These are phyloP conservation scores for Acipenser ruthenus DNA, from an alignment of 2,797 vertebrate genomes.

Conservation along the genomic window DNA sequence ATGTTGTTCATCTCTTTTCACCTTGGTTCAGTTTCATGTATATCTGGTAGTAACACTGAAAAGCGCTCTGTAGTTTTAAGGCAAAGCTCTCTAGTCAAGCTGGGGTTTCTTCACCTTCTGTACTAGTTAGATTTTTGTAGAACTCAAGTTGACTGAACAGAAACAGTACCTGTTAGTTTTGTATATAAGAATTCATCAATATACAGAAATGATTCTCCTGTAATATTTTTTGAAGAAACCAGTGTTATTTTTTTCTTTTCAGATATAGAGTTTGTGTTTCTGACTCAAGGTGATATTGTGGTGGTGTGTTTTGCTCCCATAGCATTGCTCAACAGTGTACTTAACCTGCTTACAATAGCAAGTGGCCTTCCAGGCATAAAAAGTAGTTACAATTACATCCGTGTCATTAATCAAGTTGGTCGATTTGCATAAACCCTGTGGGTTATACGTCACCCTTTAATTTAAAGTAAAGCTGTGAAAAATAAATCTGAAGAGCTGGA, in stretches of 20 bases:
- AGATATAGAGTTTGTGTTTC: conserved; percentile 2
- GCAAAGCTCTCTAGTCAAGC: conserved; percentile 2
- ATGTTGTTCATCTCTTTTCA: background rate
- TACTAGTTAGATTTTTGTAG: background rate
- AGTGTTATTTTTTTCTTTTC: background rate
- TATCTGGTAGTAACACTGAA: background rate
- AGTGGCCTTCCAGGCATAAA: conserved; percentile 13
- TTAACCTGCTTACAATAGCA: conserved; percentile 11
- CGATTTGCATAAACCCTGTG: too few relatives aligned
- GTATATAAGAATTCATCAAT: conserved; percentile 1
- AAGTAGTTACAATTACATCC: too few relatives aligned
- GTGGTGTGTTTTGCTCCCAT: background rate
- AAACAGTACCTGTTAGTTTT: conserved; percentile 9
- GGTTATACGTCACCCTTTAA: too few relatives aligned
- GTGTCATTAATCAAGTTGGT: too few relatives aligned
- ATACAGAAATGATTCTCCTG: background rate
- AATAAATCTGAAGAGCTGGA: too few relatives aligned
- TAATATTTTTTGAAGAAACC: conserved; percentile 4
- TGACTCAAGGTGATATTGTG: background rate
- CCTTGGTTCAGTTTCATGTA: conserved; percentile 1
- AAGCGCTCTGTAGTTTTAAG: conserved; percentile 9
- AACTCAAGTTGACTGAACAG: background rate
- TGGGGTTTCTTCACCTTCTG: background rate
- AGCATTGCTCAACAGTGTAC: background rate
- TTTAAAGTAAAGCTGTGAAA: too few relatives aligned